Evolutionary conservation across 2,113 vertebrate genomes (phyloP).

Genomic region (Paradoxurus hermaphroditus): DNA sequence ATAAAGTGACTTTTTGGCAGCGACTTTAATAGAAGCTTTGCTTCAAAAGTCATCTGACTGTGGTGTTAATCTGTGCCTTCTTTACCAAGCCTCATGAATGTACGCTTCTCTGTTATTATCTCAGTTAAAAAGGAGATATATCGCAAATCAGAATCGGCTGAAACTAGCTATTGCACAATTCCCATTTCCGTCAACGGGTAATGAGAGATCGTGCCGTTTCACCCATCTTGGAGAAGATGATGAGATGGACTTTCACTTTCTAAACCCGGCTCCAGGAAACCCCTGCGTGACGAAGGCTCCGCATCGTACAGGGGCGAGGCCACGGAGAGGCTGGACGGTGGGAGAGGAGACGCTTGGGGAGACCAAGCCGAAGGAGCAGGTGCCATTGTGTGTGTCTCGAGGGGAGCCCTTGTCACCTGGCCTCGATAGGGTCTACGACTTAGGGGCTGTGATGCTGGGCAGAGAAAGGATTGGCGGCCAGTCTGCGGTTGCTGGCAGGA

Average conservation of each 20-base stretch:
- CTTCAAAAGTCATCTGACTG: slow-evolving; percentile 47
- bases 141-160: background rate
- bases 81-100: background rate
- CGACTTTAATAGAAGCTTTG: slow-evolving; percentile 39
- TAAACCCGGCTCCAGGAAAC: background rate
- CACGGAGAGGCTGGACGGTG: rapidly evolving
- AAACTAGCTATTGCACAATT: slow-evolving; percentile 40
- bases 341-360: rapidly evolving
- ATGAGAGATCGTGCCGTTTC: background rate
- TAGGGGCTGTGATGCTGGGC: rapidly evolving
- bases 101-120: background rate
- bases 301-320: rapidly evolving
- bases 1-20: slow-evolving; percentile 69
- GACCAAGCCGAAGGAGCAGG: rapidly evolving
- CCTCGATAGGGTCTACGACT: too few relatives aligned
- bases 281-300: rapidly evolving
- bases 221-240: background rate
- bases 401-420: rapidly evolving
- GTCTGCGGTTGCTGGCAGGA: rapidly evolving
- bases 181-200: slow-evolving; percentile 2
- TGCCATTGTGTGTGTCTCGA: rapidly evolving
- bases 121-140: slow-evolving; percentile 19
- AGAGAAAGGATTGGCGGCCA: background rate
- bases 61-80: slow-evolving; percentile 44
- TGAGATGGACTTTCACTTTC: background rate